Conservation (phyloP, 1,140 invertebrate species). For the Chrysopa pallens region DNA sequence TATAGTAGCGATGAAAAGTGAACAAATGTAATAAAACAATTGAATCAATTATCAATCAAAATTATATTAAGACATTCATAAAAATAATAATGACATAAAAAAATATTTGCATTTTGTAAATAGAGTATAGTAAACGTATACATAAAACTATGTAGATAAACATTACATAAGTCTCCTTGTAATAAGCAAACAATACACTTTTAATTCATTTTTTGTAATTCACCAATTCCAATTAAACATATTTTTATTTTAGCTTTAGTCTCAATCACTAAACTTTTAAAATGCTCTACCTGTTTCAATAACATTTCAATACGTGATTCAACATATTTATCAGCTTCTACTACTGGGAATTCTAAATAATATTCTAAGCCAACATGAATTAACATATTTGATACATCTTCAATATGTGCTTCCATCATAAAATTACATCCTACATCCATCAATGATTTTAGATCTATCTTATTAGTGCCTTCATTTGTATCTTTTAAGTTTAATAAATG, state of each 20-base stretch:
- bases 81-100: too few relatives aligned
- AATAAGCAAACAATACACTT: not conserved
- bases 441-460: not conserved
- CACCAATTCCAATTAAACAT: not conserved
- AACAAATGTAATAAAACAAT: slow-evolving; percentile 24
- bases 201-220: not conserved
- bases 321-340: not conserved
- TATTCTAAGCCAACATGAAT: not conserved
- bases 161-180: not conserved
- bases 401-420: not conserved
- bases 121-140: too few relatives aligned
- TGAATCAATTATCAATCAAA: slow-evolving; percentile 2
- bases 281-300: not conserved
- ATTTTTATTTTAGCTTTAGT: not conserved
- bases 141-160: too few relatives aligned
- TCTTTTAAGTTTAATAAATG: not conserved
- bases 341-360: not conserved
- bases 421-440: not conserved
- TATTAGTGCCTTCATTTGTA: not conserved
- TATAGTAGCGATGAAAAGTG: too few relatives aligned
- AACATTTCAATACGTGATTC: not conserved
- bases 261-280: not conserved
- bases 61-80: not conserved
- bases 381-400: not conserved
- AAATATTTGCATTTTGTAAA: too few relatives aligned